These are phyloP conservation scores for Heliconius hewitsoni DNA, from an alignment of 1,140 invertebrate species.

Conservation along the genomic window DNA sequence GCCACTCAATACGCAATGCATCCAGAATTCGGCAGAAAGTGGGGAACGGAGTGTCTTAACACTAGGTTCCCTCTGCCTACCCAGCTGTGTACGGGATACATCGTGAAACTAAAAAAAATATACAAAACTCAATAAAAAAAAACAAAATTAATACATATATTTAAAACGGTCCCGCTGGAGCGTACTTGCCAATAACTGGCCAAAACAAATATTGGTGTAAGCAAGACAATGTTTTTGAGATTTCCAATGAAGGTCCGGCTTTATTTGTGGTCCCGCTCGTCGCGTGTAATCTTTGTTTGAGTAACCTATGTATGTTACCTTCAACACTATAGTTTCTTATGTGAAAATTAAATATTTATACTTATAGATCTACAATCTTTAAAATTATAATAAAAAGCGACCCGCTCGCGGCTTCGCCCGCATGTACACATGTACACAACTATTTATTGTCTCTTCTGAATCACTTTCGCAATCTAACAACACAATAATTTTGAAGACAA, in stretches of 20 bases:
- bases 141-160: background rate
- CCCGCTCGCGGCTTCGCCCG: no score
- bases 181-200: constrained; percentile 75
- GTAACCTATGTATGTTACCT: constrained; percentile 47
- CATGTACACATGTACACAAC: no score
- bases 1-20: no score
- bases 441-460: no score
- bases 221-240: constrained; percentile 78
- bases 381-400: no score
- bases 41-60: no score
- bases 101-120: no score
- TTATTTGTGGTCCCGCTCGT: constrained; percentile 62
- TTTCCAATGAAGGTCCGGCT: constrained; percentile 67
- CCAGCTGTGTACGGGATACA: no score
- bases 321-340: constrained; percentile 41
- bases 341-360: background rate
- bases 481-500: no score
- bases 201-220: constrained; percentile 71
- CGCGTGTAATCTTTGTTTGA: constrained; percentile 64
- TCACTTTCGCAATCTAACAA: no score
- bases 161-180: constrained; percentile 20
- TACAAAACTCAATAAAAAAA: background rate
- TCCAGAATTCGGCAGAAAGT: no score
- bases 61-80: no score
- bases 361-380: background rate